Conservation (phyloP, 2,797 vertebrate genomes). For the Florisuga fusca region DNA sequence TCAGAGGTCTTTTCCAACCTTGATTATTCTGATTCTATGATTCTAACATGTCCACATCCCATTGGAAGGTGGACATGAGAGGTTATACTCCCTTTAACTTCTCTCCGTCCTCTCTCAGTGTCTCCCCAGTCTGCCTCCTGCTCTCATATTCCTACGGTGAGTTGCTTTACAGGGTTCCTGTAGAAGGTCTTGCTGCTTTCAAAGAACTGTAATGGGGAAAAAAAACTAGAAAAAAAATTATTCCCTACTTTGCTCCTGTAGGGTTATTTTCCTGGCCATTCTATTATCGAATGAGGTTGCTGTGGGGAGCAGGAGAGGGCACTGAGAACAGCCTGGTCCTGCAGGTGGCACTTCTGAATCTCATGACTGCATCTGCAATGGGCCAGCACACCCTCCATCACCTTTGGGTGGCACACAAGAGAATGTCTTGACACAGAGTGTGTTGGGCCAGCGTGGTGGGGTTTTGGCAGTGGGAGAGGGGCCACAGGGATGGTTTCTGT, state of each 20-base stretch:
- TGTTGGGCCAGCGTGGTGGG: too few species aligned
- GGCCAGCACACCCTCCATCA: not conserved
- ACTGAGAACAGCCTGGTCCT: not conserved
- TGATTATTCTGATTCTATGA: too few species aligned
- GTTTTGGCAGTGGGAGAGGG: too few species aligned
- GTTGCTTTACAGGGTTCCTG: not conserved
- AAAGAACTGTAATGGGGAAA: not conserved
- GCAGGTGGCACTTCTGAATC: not conserved
- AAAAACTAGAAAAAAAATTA: not conserved
- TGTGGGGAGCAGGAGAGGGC: not conserved
- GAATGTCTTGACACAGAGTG: not conserved
- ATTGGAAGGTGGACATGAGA: not conserved
- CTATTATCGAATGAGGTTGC: not conserved
- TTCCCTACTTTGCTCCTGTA: not conserved
- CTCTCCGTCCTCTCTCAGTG: fast-evolving
- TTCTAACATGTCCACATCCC: fast-evolving
- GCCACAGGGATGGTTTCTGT: too few species aligned
- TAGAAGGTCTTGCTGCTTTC: not conserved
- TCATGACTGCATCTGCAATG: not conserved
- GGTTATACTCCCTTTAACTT: not conserved
- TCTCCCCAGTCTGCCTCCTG: not conserved
- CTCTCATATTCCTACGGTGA: not conserved
- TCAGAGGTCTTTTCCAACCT: too few species aligned
- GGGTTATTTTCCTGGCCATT: not conserved
- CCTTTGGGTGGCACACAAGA: not conserved